These are phyloP conservation scores for Rhizoglyphus robini DNA, from an alignment of 1,140 invertebrate genomes.

Conservation along the genomic window DNA sequence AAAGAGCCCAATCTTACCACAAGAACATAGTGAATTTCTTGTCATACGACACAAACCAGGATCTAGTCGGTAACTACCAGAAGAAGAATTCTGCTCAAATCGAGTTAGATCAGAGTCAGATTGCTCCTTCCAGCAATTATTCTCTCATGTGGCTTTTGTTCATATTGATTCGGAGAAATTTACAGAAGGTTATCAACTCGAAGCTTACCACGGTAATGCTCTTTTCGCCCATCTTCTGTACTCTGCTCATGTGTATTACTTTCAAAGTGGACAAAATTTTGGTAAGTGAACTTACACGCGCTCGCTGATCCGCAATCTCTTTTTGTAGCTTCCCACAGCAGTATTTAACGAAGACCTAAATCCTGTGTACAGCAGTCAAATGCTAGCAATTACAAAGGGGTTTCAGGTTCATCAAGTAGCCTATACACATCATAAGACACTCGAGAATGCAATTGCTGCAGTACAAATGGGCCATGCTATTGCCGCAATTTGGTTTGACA, in stretches of 20 bases:
- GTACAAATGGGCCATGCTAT: constrained; percentile 20
- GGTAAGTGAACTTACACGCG: background rate
- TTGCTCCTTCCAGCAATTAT: background rate
- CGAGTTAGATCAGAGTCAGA: background rate
- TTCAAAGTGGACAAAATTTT: constrained; percentile 8
- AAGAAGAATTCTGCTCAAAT: background rate
- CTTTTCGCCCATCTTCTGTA: constrained; percentile 12
- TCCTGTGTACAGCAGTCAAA: background rate
- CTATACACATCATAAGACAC: constrained; percentile 5
- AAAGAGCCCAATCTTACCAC: background rate
- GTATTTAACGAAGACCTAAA: constrained; percentile 6
- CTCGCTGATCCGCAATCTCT: background rate
- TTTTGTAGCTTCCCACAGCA: background rate
- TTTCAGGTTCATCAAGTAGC: constrained; percentile 1
- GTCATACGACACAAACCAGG: background rate
- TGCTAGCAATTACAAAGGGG: background rate
- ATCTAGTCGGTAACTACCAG: background rate
- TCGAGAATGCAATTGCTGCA: constrained; percentile 8
- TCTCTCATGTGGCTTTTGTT: constrained; percentile 11
- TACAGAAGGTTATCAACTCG: background rate
- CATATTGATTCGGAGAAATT: constrained; percentile 13
- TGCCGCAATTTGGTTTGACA: constrained; percentile 17
- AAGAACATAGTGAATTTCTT: background rate
- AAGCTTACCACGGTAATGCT: constrained; percentile 4
- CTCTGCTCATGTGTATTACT: constrained; percentile 16